Conservation (phyloP, 2,888 invertebrate species). For the Leucophora obtusa region DNA sequence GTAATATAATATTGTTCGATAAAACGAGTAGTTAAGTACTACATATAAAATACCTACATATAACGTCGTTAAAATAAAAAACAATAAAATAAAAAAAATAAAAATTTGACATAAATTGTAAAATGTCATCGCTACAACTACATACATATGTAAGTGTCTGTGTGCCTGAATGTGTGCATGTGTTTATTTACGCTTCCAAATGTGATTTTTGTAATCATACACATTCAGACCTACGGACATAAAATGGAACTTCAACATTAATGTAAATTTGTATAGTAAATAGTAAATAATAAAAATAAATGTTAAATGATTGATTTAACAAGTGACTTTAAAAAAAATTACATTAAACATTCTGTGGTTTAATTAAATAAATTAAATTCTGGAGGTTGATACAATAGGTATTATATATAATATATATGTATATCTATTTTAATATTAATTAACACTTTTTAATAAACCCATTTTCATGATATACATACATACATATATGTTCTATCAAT, state of each 20-base stretch:
- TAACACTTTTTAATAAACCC: background rate
- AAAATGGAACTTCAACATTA: background rate
- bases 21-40: background rate
- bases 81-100: too few species aligned
- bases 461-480: background rate
- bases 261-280: background rate
- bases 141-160: background rate
- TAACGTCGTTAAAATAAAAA: background rate
- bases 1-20: too few species aligned
- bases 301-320: conserved; percentile 11
- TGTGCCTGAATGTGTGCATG: background rate
- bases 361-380: background rate
- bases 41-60: background rate
- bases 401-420: too few species aligned
- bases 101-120: background rate
- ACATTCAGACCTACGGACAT: background rate
- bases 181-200: too few species aligned
- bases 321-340: background rate
- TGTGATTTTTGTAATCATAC: too few species aligned
- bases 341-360: background rate
- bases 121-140: background rate
- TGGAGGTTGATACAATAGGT: too few species aligned
- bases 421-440: background rate
- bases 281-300: conserved; percentile 22
- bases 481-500: conserved; percentile 3